Evolutionary conservation across 2,888 invertebrate genomes (phyloP).

Genomic region (Acrocera orbiculus): DNA sequence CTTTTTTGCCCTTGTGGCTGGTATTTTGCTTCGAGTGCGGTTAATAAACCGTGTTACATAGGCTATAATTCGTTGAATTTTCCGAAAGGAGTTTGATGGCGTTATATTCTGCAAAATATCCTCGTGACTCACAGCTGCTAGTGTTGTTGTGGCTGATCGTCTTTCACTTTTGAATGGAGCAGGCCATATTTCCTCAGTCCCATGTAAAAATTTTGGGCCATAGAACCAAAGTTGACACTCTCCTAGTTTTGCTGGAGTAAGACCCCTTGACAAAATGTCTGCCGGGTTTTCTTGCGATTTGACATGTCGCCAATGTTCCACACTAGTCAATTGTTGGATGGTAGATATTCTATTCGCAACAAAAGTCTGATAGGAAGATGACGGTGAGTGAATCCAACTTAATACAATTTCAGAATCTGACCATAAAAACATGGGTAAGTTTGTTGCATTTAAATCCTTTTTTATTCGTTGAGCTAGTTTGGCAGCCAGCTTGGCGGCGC

Average conservation of each 20-base stretch:
- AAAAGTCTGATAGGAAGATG: slow-evolving; percentile 11
- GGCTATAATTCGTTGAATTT: too few relatives aligned
- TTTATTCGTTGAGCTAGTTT: slow-evolving; percentile 1
- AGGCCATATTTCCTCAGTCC: background rate
- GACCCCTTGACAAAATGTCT: background rate
- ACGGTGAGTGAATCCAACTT: slow-evolving; percentile 10
- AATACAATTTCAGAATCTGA: slow-evolving; percentile 13
- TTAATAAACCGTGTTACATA: too few relatives aligned
- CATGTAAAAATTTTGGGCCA: background rate
- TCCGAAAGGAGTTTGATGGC: too few relatives aligned
- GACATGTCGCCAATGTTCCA: background rate
- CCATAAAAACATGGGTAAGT: slow-evolving; percentile 8
- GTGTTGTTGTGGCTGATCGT: background rate
- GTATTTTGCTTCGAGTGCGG: too few relatives aligned
- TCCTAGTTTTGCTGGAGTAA: background rate
- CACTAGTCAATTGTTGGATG: slow-evolving; percentile 13
- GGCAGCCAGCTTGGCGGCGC: slow-evolving; percentile 5
- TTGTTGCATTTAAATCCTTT: background rate
- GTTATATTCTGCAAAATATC: too few relatives aligned
- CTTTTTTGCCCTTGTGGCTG: too few relatives aligned
- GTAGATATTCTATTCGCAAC: slow-evolving; percentile 18
- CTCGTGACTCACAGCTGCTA: too few relatives aligned
- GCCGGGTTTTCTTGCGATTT: background rate
- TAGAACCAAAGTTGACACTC: background rate
- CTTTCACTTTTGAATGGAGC: background rate